phyloP scores from a whole-genome alignment of 2,113 vertebrate genomes.

The Rhabdomys dilectus region DNA sequence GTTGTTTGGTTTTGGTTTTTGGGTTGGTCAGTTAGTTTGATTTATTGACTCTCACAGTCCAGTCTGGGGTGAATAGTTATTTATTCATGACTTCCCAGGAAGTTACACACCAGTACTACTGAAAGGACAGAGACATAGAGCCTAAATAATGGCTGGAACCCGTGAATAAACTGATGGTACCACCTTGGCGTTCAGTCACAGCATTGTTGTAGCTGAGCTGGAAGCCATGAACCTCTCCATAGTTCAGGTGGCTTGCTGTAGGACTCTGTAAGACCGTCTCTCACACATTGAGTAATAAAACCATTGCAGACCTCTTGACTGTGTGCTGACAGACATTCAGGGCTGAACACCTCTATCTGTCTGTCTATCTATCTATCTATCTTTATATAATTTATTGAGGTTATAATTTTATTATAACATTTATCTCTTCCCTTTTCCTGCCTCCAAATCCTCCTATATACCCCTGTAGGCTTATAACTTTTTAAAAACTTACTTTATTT shows the following conservation, averaged over 20 bases:
- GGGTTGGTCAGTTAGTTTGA: too few relatives aligned
- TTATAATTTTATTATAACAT: background rate
- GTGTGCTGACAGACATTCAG: background rate
- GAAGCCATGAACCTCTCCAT: background rate
- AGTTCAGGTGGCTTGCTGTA: too few relatives aligned
- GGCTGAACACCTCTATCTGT: accelerated
- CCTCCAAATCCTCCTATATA: background rate
- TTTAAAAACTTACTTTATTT: too few relatives aligned
- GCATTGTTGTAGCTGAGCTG: accelerated
- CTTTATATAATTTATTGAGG: background rate
- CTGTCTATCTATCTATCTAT: background rate
- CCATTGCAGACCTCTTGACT: background rate
- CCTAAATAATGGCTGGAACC: background rate
- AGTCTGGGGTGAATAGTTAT: background rate
- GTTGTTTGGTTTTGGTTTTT: background rate
- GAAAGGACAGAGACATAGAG: background rate
- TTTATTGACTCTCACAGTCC: background rate
- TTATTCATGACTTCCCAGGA: background rate
- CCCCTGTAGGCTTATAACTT: too few relatives aligned
- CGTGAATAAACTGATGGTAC: background rate
- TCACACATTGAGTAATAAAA: too few relatives aligned
- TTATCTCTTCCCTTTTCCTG: background rate
- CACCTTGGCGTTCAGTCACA: too few relatives aligned
- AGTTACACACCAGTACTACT: background rate
- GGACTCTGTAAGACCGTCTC: accelerated